Percentiles rank a stretch among this genome's conserved stretches.
Evolutionary conservation across 2,113 vertebrate species (phyloP).

Genomic region (Murina feae): DNA sequence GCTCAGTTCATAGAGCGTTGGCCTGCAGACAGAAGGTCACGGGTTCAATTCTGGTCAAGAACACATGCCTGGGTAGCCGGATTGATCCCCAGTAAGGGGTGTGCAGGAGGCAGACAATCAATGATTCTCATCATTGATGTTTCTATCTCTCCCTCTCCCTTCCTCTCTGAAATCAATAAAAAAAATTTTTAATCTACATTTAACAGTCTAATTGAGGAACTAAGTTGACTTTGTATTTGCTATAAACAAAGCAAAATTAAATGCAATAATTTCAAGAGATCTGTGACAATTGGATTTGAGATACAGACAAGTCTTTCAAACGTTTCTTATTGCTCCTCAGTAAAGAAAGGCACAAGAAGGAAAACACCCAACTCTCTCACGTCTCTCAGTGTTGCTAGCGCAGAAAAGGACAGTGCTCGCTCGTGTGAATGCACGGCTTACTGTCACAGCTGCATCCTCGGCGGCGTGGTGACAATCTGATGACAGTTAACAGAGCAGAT

Average conservation of each 20-base stretch:
- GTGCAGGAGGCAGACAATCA: no score
- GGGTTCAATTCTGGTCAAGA: no score
- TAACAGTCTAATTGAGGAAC: conserved; percentile 55
- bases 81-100: no score
- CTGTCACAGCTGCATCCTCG: conserved; percentile 85
- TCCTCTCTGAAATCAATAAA: no score
- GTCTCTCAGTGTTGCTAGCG: conserved; percentile 68
- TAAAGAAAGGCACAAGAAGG: conserved; percentile 71
- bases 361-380: conserved; percentile 69
- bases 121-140: no score
- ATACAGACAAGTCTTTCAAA: conserved; percentile 68
- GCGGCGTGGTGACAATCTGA: conserved; percentile 84
- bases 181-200: conserved; percentile 25
- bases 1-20: no score
- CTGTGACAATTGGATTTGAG: conserved; percentile 59
- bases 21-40: no score
- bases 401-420: conserved; percentile 79
- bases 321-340: conserved; percentile 61
- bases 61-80: no score
- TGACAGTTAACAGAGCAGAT: conserved; percentile 84
- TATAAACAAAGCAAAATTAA: conserved; percentile 71
- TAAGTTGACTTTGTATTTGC: conserved; percentile 54
- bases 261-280: conserved; percentile 68
- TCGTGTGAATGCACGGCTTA: conserved; percentile 81
- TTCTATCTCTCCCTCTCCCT: no score